Evolutionary conservation across 2,797 vertebrate species (phyloP).

Genomic region (Staurois parvus): DNA sequence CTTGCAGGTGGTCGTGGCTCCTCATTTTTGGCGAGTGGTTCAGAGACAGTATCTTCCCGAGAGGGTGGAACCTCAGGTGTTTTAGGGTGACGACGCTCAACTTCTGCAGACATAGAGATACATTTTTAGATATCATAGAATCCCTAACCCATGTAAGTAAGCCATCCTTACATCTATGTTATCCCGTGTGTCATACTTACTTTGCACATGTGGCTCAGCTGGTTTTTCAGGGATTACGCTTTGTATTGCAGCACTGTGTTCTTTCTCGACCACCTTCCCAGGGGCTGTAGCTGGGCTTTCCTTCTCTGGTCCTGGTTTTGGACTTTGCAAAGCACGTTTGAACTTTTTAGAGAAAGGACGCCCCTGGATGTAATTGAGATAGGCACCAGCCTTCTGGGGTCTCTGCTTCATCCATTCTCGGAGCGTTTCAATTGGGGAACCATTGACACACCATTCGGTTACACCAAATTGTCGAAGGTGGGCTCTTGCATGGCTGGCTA

Average conservation of each 20-base stretch:
- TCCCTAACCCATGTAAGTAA: background rate
- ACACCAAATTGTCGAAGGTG: constrained; percentile 95
- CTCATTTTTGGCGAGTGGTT: constrained; percentile 77
- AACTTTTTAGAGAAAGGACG: constrained; percentile 90
- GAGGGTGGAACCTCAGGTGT: constrained; percentile 50
- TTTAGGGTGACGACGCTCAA: constrained; percentile 39
- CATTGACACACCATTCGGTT: constrained; percentile 96
- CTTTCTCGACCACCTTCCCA: constrained; percentile 67
- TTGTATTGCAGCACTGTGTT: constrained; percentile 65
- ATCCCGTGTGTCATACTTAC: constrained; percentile 22
- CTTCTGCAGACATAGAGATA: constrained; percentile 8
- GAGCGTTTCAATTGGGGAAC: constrained; percentile 95
- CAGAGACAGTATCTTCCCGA: constrained; percentile 75
- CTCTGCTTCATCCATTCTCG: constrained; percentile 96
- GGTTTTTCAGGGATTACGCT: constrained; percentile 68
- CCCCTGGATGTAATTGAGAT: constrained; percentile 91
- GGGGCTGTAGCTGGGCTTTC: constrained; percentile 72
- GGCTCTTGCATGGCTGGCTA: constrained; percentile 94
- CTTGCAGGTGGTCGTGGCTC: constrained; percentile 83
- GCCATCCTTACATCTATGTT: background rate
- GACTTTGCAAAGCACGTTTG: constrained; percentile 70
- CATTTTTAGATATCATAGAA: background rate
- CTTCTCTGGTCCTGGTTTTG: constrained; percentile 74
- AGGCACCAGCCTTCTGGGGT: constrained; percentile 92
- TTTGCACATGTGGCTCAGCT: constrained; percentile 31